Evolutionary conservation across 2,797 vertebrate species (phyloP).

Genomic region (Hydrolagus colliei): DNA sequence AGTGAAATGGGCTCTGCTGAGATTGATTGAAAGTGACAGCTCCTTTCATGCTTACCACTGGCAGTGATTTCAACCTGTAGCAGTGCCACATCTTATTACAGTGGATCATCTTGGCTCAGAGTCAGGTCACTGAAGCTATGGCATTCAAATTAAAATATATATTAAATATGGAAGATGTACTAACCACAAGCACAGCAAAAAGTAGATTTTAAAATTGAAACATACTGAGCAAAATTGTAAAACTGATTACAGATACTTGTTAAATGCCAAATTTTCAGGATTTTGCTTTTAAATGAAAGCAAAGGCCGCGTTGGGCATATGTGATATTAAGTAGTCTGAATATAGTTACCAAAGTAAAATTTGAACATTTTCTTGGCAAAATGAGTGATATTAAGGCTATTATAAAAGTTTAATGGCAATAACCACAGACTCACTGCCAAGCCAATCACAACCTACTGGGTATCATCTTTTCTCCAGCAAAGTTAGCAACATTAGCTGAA

Average conservation of each 20-base stretch:
- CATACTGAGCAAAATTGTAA: no score
- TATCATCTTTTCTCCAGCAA: not conserved
- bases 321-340: no score
- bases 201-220: not conserved
- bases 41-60: constrained; percentile 26
- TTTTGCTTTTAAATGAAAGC: no score
- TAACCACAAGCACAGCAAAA: not conserved
- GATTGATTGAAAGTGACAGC: constrained; percentile 32
- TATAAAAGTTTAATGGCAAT: no score
- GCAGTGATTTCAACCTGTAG: constrained; percentile 31
- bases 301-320: no score
- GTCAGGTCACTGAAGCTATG: constrained; percentile 12
- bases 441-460: not conserved
- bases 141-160: constrained; percentile 21
- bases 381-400: no score
- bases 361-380: no score
- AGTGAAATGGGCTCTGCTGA: constrained; percentile 4
- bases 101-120: constrained; percentile 11
- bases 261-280: no score
- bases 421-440: no score
- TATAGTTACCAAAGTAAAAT: no score
- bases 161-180: constrained; percentile 14
- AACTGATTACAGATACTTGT: no score
- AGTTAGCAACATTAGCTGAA: not conserved
- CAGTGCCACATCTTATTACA: constrained; percentile 33